Percentiles rank a stretch among this genome's conserved stretches.
Evolutionary conservation across 2,113 vertebrate species (phyloP).

Genomic region (Gopherus evgoodei): DNA sequence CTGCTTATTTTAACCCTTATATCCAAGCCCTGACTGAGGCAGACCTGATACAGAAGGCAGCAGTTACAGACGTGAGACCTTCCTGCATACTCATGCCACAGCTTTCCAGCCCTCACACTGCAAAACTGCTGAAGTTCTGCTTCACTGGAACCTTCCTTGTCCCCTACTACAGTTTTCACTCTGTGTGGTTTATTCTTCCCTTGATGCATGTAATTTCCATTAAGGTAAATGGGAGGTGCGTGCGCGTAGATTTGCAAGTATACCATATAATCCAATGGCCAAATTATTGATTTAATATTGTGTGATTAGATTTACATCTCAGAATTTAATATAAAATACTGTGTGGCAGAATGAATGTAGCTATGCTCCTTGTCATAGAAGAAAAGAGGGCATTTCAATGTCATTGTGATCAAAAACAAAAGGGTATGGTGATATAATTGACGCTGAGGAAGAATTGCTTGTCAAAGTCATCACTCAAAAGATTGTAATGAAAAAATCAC

Average conservation of each 20-base stretch:
- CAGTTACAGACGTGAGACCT: not conserved
- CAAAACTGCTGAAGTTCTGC: not conserved
- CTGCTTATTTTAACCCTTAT: not conserved
- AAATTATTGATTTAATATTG: not conserved
- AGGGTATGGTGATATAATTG: not conserved
- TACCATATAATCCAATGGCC: not conserved
- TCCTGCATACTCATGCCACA: fast-evolving
- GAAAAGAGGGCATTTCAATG: conserved; percentile 15
- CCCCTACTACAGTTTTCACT: not conserved
- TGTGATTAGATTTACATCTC: not conserved
- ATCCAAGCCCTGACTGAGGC: not conserved
- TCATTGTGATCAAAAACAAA: conserved; percentile 21
- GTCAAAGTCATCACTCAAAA: not conserved
- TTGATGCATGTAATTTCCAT: not conserved
- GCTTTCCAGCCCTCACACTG: not conserved
- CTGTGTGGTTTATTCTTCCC: not conserved
- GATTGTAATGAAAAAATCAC: not conserved
- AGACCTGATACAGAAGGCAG: not conserved
- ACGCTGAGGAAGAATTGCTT: not conserved
- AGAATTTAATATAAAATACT: conserved; percentile 38
- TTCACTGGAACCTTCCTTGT: not conserved
- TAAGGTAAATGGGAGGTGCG: not conserved
- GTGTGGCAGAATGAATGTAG: conserved; percentile 25
- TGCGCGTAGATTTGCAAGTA: not conserved
- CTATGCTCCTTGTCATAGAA: not conserved